A percentile compares a stretch with the other conserved stretches of the same genome.
phyloP scores from a whole-genome alignment of 2,888 invertebrate species.

The Plebejus melissa region DNA sequence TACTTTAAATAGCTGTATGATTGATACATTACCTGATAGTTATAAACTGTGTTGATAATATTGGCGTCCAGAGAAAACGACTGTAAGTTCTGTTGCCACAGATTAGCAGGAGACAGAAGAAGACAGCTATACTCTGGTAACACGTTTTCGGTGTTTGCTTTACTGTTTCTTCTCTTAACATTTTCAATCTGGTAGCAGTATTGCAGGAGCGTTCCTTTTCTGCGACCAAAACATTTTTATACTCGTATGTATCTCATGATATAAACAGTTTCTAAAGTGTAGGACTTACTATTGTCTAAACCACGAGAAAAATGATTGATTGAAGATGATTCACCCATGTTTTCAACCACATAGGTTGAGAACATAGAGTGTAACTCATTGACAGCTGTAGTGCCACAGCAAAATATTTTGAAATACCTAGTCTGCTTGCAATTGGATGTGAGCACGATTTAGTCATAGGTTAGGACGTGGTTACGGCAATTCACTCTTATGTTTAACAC shows the following conservation, averaged over 20 bases:
- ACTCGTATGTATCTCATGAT: neutral
- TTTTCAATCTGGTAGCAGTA: constrained; percentile 92
- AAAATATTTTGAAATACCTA: too few relatives aligned
- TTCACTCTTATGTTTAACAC: too few relatives aligned
- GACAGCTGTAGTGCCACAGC: too few relatives aligned
- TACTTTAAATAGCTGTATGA: neutral
- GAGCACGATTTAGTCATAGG: too few relatives aligned
- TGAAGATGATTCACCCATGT: too few relatives aligned
- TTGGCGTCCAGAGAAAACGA: constrained; percentile 88
- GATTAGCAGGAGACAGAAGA: constrained; percentile 93
- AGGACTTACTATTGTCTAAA: neutral
- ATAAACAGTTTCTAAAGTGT: too few relatives aligned
- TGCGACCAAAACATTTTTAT: constrained; percentile 51
- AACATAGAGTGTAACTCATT: too few relatives aligned
- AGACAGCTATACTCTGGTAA: constrained; percentile 96
- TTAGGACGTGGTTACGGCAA: too few relatives aligned
- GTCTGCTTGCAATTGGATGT: too few relatives aligned
- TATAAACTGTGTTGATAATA: constrained; percentile 89
- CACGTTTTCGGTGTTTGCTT: constrained; percentile 80
- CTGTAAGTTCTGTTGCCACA: constrained; percentile 93
- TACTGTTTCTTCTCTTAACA: constrained; percentile 80
- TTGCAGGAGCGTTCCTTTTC: constrained; percentile 86
- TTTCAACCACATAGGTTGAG: too few relatives aligned
- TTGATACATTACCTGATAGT: constrained; percentile 86
- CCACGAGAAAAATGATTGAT: neutral